phyloP scores from a whole-genome alignment of 2,797 vertebrate genomes.

The Graptemys geographica region DNA sequence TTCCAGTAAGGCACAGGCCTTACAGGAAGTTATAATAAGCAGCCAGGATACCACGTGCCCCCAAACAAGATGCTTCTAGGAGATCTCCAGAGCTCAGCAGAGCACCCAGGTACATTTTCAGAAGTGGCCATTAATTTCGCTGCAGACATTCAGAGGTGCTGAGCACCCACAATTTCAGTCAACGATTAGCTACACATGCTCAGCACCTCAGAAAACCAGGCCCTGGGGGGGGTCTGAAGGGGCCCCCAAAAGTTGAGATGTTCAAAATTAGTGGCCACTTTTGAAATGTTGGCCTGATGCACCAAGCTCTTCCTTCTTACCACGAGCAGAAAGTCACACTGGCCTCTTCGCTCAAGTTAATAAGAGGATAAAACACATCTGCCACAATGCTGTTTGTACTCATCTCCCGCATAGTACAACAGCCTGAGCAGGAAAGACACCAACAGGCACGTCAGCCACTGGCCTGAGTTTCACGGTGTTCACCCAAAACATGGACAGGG shows the following conservation, averaged over 20 bases:
- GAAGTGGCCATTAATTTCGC: not conserved
- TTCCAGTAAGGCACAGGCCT: not conserved
- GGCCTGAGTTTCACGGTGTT: rapidly evolving
- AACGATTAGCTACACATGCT: not conserved
- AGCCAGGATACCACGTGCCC: no score
- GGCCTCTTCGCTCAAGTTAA: rapidly evolving
- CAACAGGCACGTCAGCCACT: not conserved
- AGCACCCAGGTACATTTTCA: not conserved
- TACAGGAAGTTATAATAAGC: not conserved
- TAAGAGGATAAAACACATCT: no score
- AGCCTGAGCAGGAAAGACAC: not conserved
- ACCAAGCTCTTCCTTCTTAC: rapidly evolving
- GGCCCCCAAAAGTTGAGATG: not conserved
- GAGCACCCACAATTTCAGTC: conserved; percentile 26
- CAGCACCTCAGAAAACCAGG: not conserved
- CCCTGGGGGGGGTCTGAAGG: rapidly evolving
- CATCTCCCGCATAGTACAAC: rapidly evolving
- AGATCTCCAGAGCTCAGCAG: not conserved
- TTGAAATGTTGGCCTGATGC: rapidly evolving
- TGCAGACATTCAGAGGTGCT: not conserved
- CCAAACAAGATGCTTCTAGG: not conserved
- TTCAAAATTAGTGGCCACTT: not conserved
- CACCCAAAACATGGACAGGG: rapidly evolving
- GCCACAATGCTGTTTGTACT: not conserved
- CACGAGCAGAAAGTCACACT: not conserved